Evolutionary conservation across 2,888 invertebrate species (phyloP).

Genomic region (Acleris sparsana): DNA sequence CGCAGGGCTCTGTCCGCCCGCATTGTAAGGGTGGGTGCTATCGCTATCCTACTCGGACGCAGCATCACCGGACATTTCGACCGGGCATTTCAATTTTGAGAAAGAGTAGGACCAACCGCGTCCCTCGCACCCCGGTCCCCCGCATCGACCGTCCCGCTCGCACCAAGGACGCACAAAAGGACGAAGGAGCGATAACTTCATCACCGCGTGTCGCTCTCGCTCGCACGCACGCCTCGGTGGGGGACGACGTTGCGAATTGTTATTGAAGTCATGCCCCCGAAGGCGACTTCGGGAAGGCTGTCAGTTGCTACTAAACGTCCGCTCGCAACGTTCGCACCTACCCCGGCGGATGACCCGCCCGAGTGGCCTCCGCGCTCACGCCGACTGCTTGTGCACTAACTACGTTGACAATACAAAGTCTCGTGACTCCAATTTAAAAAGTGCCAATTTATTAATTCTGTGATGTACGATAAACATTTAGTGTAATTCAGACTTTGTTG

Average conservation of each 20-base stretch:
- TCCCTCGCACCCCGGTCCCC: slow-evolving; percentile 63
- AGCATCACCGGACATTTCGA: slow-evolving; percentile 84
- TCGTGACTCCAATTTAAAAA: slow-evolving; percentile 61
- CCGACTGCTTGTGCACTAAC: slow-evolving; percentile 54
- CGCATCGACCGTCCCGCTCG: slow-evolving; percentile 67
- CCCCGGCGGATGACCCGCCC: slow-evolving; percentile 66
- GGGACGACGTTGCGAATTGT: slow-evolving; percentile 84
- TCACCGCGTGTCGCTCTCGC: slow-evolving; percentile 77
- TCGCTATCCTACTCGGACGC: slow-evolving; percentile 82
- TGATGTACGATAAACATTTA: slow-evolving; percentile 48
- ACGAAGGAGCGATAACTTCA: slow-evolving; percentile 85
- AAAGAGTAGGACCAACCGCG: slow-evolving; percentile 81
- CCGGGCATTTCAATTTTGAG: slow-evolving; percentile 85
- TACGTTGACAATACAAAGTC: slow-evolving; percentile 60
- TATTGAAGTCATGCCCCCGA: slow-evolving; percentile 84
- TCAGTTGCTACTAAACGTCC: slow-evolving; percentile 82
- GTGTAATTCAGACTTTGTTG: slow-evolving; percentile 52
- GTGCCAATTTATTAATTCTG: slow-evolving; percentile 63
- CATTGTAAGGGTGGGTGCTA: slow-evolving; percentile 82
- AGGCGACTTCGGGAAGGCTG: slow-evolving; percentile 84
- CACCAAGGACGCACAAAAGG: slow-evolving; percentile 83
- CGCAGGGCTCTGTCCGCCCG: slow-evolving; percentile 79
- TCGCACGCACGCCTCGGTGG: slow-evolving; percentile 79
- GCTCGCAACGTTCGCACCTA: slow-evolving; percentile 79
- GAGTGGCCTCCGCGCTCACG: slow-evolving; percentile 58